Base-by-base conservation (phyloP, 2,113 vertebrate genomes). In the Equus przewalskii region DNA sequence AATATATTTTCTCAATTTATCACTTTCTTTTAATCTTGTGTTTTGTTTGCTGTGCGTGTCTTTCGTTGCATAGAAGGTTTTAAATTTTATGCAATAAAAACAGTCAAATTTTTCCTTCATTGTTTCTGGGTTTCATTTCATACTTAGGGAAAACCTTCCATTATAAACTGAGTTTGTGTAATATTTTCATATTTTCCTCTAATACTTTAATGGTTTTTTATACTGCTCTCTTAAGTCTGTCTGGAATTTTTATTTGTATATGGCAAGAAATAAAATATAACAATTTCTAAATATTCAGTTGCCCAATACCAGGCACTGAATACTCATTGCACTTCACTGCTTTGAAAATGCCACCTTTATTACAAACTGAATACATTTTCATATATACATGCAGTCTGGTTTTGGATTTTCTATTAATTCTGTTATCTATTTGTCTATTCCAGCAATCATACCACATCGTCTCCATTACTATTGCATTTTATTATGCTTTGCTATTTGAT, bases 261-360 rank as follows among this genome's bases (percentile, higher is more conserved):
- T n/a, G 15, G 30, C 30, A 4, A 76, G 24, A 84, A 2, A 30
- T 64, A 72, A 75, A 65, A 22, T 86, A 54, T 80, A 82, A 64
- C 24, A 92, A 92, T 88, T 70, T 79, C 14, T 51, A 56, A 87
- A 28, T 80, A 87, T 30, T 72, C 56, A 81, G 12, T 81, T 86
- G 56, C 28, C 36, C 19, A 79, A 26, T 69, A 33, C 28, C 18
- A n/a, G 62, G 41, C 12, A 81, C 67, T 72, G 54, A 84, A 64
- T 75, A 93, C 56, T 84, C 58, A 81, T 80, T 84, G 12, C 33
- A 64, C 33, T 13, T 64, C n/a, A 76, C 33, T 75, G 33, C 51
- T 75, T 93, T 93, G 51, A 60, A 94, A 87, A 79, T 70, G 30
- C n/a, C 56, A 73, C 73, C 56, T 89, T 91, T 62, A 70, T 70